Evolutionary conservation across 2,113 vertebrate genomes (phyloP).

Genomic region (Cyphomyrus plagiostoma): DNA sequence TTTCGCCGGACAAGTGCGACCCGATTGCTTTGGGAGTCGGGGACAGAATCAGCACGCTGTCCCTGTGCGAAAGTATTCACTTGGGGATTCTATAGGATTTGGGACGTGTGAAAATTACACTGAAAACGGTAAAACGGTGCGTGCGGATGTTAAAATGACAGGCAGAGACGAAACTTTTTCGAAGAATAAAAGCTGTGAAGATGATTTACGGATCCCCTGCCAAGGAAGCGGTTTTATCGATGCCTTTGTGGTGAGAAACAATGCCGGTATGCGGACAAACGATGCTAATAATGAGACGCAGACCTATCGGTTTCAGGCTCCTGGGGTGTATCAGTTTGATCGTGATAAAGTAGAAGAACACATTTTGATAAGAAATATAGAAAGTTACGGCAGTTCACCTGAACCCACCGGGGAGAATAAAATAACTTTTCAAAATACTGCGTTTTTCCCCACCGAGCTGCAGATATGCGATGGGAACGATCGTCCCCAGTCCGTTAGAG

Average conservation of each 20-base stretch:
- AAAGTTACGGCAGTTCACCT: conserved; percentile 44
- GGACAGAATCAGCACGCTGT: conserved; percentile 41
- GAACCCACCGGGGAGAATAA: conserved; percentile 34
- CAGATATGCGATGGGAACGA: conserved; percentile 53
- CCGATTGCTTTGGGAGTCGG: conserved; percentile 21
- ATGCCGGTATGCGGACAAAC: conserved; percentile 20
- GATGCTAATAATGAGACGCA: conserved; percentile 16
- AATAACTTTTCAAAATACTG: conserved; percentile 50
- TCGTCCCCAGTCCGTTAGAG: conserved; percentile 33
- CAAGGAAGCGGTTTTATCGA: conserved; percentile 23
- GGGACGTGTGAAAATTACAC: conserved; percentile 46
- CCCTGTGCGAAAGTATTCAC: conserved; percentile 47
- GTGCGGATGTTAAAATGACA: conserved; percentile 10
- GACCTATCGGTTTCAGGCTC: not conserved
- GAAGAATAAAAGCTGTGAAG: conserved; percentile 14
- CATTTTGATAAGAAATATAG: conserved; percentile 49
- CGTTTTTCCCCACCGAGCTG: conserved; percentile 64
- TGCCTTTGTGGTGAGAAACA: conserved; percentile 22
- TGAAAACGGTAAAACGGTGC: conserved; percentile 15
- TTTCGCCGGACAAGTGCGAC: conserved; percentile 18
- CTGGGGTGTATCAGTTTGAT: conserved; percentile 12
- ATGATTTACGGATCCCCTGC: conserved; percentile 19
- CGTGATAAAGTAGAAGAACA: conserved; percentile 38
- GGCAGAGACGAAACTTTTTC: conserved; percentile 20
- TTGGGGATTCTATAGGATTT: conserved; percentile 67